Percentiles rank a stretch among this genome's conserved stretches.
Conservation (phyloP, 1,140 invertebrate species). For the Holcopasites calliopsidis region DNA sequence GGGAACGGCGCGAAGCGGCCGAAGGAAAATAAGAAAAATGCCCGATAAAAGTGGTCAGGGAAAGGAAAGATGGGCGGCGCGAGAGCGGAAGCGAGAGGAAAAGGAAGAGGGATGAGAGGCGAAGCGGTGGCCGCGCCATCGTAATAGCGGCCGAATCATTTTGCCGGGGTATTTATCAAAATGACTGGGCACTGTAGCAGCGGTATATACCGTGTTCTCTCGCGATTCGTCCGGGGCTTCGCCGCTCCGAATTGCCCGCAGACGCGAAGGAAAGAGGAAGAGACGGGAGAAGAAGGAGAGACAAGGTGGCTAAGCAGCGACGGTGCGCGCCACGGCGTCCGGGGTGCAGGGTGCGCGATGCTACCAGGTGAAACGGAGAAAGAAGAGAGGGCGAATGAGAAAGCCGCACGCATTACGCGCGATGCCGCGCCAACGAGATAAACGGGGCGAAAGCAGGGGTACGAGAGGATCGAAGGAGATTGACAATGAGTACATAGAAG, state of each 20-base stretch:
- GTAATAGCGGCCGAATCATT: slow-evolving; percentile 68
- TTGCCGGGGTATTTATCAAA: slow-evolving; percentile 69
- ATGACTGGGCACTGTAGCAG: slow-evolving; percentile 66
- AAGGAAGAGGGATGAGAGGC: slow-evolving; percentile 20
- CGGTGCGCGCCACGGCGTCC: slow-evolving; percentile 19
- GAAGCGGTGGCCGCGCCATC: slow-evolving; percentile 47
- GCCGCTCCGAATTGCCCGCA: slow-evolving; percentile 65
- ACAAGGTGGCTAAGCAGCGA: slow-evolving; percentile 45
- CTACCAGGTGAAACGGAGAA: not conserved
- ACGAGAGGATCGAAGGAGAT: slow-evolving; percentile 28
- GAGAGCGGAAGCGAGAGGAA: not conserved
- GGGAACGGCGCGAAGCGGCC: not conserved
- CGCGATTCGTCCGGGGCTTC: slow-evolving; percentile 62
- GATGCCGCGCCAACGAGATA: slow-evolving; percentile 35
- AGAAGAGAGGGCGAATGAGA: not conserved
- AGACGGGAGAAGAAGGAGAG: slow-evolving; percentile 38
- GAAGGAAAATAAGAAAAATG: slow-evolving; percentile 36
- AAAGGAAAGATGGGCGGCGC: not conserved
- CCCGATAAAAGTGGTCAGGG: slow-evolving; percentile 3
- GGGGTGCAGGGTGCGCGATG: not conserved
- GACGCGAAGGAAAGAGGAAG: slow-evolving; percentile 55
- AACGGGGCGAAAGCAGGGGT: slow-evolving; percentile 33
- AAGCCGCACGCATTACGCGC: slow-evolving; percentile 35
- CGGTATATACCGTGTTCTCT: slow-evolving; percentile 65
- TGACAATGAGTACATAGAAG: slow-evolving; percentile 6